A percentile compares a stretch with the other conserved stretches of the same genome.
Conservation (phyloP, 2,888 invertebrate species). For the Cephus pulcher region DNA sequence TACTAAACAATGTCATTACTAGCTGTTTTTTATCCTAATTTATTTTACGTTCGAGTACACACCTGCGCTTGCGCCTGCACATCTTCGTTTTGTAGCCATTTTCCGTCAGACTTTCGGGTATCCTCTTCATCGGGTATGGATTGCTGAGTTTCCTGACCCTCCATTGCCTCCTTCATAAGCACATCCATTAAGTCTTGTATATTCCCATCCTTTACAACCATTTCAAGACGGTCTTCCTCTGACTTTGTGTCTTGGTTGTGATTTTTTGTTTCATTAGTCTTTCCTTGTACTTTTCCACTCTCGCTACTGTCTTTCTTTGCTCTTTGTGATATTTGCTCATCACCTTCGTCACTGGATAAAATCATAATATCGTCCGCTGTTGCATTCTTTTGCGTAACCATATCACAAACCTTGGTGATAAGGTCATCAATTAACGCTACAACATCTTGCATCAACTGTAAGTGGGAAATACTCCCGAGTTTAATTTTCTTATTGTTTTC, state of each 20-base stretch:
- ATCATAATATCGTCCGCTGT: conserved; percentile 48
- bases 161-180: conserved; percentile 68
- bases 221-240: conserved; percentile 27
- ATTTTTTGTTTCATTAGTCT: conserved; percentile 20
- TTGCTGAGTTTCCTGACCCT: conserved; percentile 45
- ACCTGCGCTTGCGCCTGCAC: conserved; percentile 23
- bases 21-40: not conserved
- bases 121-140: conserved; percentile 50
- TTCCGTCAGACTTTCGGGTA: conserved; percentile 52
- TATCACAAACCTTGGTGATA: conserved; percentile 59
- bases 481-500: conserved; percentile 53
- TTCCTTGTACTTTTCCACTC: conserved; percentile 19
- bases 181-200: conserved; percentile 67
- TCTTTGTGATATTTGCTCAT: conserved; percentile 40
- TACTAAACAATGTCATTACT: not conserved
- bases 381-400: conserved; percentile 26
- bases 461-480: conserved; percentile 52
- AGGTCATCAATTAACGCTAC: conserved; percentile 60
- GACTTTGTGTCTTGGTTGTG: conserved; percentile 18
- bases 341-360: conserved; percentile 56
- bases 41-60: not conserved
- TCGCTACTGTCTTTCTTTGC: conserved; percentile 21
- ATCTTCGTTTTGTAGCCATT: conserved; percentile 54
- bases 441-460: conserved; percentile 63
- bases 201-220: conserved; percentile 44